Evolutionary conservation across 2,113 vertebrate genomes (phyloP), one percentile per base, ranked within the genome.

Genomic region (Paraplagusia blochii): DNA sequence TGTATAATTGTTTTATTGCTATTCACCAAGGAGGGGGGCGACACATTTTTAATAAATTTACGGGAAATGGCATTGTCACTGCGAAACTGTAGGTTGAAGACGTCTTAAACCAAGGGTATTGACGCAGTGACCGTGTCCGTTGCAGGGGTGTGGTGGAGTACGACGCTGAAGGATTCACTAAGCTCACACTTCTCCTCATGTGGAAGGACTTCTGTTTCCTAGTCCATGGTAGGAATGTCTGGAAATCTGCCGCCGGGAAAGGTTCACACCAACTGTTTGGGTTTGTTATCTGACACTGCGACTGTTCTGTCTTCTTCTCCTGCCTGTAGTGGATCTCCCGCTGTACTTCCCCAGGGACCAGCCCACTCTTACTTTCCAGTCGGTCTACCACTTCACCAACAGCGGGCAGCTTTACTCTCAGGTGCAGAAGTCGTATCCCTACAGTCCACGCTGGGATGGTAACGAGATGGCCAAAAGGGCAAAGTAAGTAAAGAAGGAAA

Each of bases 391-490:
- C 90, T 98, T 98, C 81, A 98, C 94, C 72, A 98, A 86, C 88
- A 99, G 96, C 34, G 97, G 95, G 34, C 95, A 98, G 79, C 92
- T 98, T 36, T 98, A 98, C 77, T 97, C 96, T 34, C 96, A 99
- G 85, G 92, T 95, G 80, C 95, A 99, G 85, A 98, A 96, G 87
- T 95, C 95, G 11, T 99, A 99, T 57, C 97, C 97, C 0, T 99
- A 99, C 80, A 99, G 97, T 84, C 97, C 97, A 1, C 93, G 97
- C 76, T 99, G 96, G 97, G 97, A 99, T 40, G 97, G 97, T 80
- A 99, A 99, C 44, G 97, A 99, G 86, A 99, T 99, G 97, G 97
- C 97, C 74, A 98, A 98, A 89, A 93, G 97, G 90, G 97, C 97
- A 72, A 99, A 98, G 97, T 99, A 91, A 94, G 96, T 53, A 29